Percentiles rank a stretch among this genome's conserved stretches.
Evolutionary conservation across 37 sponge, comb jelly and placozoan genomes (phyloP).

Genomic region (Tethya wilhelma): DNA sequence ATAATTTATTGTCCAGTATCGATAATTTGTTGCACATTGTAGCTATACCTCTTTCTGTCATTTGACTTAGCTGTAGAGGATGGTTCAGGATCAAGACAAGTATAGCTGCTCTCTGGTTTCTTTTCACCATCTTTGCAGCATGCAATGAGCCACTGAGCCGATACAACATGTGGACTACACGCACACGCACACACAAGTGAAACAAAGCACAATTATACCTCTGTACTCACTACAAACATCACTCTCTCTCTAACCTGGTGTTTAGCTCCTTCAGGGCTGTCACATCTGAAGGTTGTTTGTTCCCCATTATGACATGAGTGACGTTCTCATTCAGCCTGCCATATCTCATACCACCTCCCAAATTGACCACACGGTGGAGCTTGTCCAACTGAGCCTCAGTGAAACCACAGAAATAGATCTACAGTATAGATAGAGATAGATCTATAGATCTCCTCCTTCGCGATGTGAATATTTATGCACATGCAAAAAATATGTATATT

Average conservation of each 20-base stretch:
- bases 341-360: constrained; percentile 64
- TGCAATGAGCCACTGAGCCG: constrained; percentile 48
- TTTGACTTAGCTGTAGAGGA: neutral
- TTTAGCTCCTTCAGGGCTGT: neutral
- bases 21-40: neutral
- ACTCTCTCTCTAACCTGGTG: constrained; percentile 7
- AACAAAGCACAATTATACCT: neutral
- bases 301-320: constrained; percentile 69
- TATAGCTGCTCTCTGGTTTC: constrained; percentile 25
- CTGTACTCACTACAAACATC: neutral
- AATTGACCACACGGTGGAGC: constrained; percentile 43
- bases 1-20: too few species aligned
- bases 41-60: constrained; percentile 1
- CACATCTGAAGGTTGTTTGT: too few species aligned
- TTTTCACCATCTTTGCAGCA: constrained; percentile 31
- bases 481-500: too few species aligned
- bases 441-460: too few species aligned
- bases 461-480: too few species aligned
- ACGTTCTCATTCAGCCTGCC: constrained; percentile 42
- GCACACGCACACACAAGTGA: neutral
- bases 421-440: neutral
- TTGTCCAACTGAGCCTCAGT: constrained; percentile 45
- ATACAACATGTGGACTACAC: constrained; percentile 49
- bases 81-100: constrained; percentile 8
- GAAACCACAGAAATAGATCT: constrained; percentile 75